Evolutionary conservation across 1,140 invertebrate species (phyloP).

Genomic region (Drosophila subobscura): DNA sequence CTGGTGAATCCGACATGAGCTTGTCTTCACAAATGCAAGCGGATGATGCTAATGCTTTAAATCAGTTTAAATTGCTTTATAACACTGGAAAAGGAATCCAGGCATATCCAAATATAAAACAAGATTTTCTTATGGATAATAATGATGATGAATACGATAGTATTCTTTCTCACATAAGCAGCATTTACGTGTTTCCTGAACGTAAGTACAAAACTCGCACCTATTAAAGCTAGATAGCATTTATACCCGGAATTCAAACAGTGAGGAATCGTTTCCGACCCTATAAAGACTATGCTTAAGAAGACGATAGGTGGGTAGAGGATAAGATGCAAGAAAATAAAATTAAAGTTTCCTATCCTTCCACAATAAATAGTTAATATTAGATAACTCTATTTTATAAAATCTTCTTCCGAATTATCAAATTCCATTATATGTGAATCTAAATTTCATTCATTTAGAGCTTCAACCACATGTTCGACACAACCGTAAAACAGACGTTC

Average conservation of each 20-base stretch:
- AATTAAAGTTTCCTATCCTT: too few relatives aligned
- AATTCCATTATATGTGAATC: neutral
- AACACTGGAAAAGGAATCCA: slow-evolving; percentile 1
- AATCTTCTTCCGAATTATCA: neutral
- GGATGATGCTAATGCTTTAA: slow-evolving; percentile 53
- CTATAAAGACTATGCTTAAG: too few relatives aligned
- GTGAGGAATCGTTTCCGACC: too few relatives aligned
- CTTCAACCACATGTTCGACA: slow-evolving; percentile 53
- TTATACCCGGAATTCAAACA: neutral
- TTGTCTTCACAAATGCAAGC: slow-evolving; percentile 57
- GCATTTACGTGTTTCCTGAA: slow-evolving; percentile 74
- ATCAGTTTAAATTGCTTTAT: slow-evolving; percentile 23
- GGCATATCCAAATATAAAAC: slow-evolving; percentile 4
- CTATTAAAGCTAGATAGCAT: neutral
- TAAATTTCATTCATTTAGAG: slow-evolving; percentile 11
- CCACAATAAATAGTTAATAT: too few relatives aligned
- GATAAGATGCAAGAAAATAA: too few relatives aligned
- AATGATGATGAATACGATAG: slow-evolving; percentile 50
- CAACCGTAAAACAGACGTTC: slow-evolving; percentile 54
- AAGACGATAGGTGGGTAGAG: too few relatives aligned
- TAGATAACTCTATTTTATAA: neutral
- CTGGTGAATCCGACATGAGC: slow-evolving; percentile 5
- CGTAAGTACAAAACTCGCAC: slow-evolving; percentile 52
- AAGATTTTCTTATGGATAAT: slow-evolving; percentile 6
- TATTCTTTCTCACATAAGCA: slow-evolving; percentile 69